phyloP scores from a whole-genome alignment of 1,140 invertebrate species.

The Caerostris extrusa region DNA sequence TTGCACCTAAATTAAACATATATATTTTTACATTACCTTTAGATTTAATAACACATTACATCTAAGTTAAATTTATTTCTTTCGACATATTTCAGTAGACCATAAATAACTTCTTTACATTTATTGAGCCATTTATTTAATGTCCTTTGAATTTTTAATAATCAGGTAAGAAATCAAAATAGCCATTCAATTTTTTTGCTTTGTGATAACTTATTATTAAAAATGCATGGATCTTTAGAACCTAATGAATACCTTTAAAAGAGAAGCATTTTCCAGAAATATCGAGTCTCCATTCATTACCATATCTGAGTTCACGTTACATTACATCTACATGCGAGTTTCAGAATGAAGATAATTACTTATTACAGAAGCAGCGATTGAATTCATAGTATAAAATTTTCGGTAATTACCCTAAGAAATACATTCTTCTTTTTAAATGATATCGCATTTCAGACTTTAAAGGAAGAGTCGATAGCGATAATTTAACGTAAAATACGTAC shows the following conservation, averaged over 20 bases:
- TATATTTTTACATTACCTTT: no score
- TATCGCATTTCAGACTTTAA: neutral
- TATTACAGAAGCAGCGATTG: neutral
- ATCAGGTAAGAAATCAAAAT: no score
- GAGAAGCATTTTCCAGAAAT: neutral
- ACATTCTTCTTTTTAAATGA: neutral
- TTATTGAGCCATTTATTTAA: no score
- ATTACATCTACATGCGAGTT: neutral
- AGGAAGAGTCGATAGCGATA: neutral
- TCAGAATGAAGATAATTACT: neutral
- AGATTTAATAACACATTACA: no score
- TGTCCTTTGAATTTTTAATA: no score
- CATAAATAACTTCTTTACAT: no score
- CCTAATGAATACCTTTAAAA: neutral
- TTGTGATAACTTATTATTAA: neutral
- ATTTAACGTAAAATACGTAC: neutral
- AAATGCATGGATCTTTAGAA: neutral
- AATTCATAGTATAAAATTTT: neutral
- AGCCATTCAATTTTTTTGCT: no score
- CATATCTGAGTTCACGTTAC: neutral
- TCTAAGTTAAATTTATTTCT: no score
- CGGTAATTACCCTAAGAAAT: neutral
- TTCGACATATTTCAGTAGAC: no score
- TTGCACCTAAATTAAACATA: no score
- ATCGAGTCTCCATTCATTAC: neutral